A percentile compares a stretch with the other conserved stretches of the same genome.
Evolutionary conservation across 2,888 invertebrate genomes (phyloP).

Genomic region (Nemotelus pantherinus): DNA sequence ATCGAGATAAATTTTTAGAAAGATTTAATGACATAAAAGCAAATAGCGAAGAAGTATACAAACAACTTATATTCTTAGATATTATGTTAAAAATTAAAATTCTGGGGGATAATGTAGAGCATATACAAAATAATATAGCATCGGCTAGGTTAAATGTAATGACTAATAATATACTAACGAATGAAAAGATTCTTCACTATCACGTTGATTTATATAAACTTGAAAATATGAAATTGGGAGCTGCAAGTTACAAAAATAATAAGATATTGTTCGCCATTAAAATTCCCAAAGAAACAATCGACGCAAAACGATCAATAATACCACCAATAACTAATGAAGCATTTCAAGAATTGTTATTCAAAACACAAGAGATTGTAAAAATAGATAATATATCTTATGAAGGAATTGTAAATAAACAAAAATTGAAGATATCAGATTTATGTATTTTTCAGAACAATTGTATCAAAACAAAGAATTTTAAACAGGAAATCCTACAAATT

Average conservation of each 20-base stretch:
- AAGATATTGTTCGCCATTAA: slow-evolving; percentile 43
- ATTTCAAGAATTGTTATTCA: slow-evolving; percentile 21
- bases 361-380: slow-evolving; percentile 9
- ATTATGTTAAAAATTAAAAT: slow-evolving; percentile 12
- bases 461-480: slow-evolving; percentile 4
- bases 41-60: slow-evolving; percentile 11
- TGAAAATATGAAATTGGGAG: slow-evolving; percentile 41
- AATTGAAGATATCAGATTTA: slow-evolving; percentile 18
- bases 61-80: slow-evolving; percentile 20
- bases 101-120: slow-evolving; percentile 5
- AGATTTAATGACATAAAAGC: slow-evolving; percentile 17
- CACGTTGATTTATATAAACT: slow-evolving; percentile 39
- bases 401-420: background rate
- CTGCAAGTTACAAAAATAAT: slow-evolving; percentile 30
- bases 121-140: slow-evolving; percentile 12
- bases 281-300: slow-evolving; percentile 41
- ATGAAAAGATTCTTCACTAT: slow-evolving; percentile 39
- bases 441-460: slow-evolving; percentile 30
- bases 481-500: slow-evolving; percentile 9
- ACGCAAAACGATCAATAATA: background rate
- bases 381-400: slow-evolving; percentile 18
- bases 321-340: slow-evolving; percentile 21
- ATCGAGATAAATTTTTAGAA: slow-evolving; percentile 17
- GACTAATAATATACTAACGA: slow-evolving; percentile 43
- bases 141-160: slow-evolving; percentile 41